Percentiles rank a stretch among this genome's conserved stretches.
These are phyloP conservation scores for Hirundichthys speculiger DNA, from an alignment of 2,113 vertebrate species.

Conservation along the genomic window DNA sequence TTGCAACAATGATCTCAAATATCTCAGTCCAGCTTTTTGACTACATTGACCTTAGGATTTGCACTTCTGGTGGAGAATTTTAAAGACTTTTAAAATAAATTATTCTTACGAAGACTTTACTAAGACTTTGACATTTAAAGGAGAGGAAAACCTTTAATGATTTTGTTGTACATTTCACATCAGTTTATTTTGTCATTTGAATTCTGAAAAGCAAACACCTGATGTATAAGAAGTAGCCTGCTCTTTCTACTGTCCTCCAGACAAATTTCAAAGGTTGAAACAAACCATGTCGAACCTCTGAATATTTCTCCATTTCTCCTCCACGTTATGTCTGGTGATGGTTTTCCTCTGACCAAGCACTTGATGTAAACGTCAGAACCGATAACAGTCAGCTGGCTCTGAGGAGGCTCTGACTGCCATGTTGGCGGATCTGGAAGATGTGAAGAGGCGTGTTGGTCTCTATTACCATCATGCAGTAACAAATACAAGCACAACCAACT, in stretches of 20 bases:
- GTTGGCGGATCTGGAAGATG: slow-evolving; percentile 85
- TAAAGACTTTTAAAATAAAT: no score
- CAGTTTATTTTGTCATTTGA: no score
- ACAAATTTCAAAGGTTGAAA: slow-evolving; percentile 3
- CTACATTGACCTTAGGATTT: no score
- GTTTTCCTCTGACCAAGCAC: slow-evolving; percentile 87
- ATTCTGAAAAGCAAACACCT: no score
- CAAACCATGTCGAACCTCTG: slow-evolving; percentile 71
- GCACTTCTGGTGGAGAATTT: no score
- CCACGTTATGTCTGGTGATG: slow-evolving; percentile 87
- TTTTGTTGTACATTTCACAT: no score
- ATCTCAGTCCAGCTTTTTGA: no score
- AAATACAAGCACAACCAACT: slow-evolving; percentile 14
- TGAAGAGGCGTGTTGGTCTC: slow-evolving; percentile 32
- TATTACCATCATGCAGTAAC: slow-evolving; percentile 17
- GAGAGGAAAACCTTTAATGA: no score
- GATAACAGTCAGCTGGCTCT: slow-evolving; percentile 81
- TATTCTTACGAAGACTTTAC: no score
- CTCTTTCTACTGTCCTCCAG: neutral
- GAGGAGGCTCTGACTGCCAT: slow-evolving; percentile 85
- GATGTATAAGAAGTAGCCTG: neutral
- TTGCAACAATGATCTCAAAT: no score
- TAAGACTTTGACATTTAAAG: no score
- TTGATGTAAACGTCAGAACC: slow-evolving; percentile 84
- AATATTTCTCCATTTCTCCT: slow-evolving; percentile 85